Base-by-base conservation (phyloP, 1,140 invertebrate species). In the Venturia canescens region DNA sequence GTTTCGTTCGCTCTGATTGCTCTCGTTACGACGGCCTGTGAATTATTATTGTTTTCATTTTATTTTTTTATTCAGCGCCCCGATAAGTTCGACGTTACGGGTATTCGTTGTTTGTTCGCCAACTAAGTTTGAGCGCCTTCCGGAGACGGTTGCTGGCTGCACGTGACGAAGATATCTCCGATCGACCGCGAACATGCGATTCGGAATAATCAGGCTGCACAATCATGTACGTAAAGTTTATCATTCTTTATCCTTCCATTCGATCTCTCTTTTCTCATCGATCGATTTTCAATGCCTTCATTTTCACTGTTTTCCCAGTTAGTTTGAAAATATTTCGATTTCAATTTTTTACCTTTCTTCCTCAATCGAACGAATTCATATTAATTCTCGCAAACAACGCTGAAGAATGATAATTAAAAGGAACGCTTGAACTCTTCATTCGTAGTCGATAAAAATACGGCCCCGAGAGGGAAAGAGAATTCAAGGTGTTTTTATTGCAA, bases 171-270 rank as follows among this genome's bases (percentile, higher is more conserved):
- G 75, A 57, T 75, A 76, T 76, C 84, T 48, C 69, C 82, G 75
- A 78, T 79, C 50, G 50, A 82, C 85, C 69, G 83, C 75, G 84
- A 87, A 83, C 83, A 88, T 88, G 87, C 80, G 82, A 78, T 67
- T 80, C 86, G 87, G 84, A 83, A 85, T 88, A 83, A 85, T 83
- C 85, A 85, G 80, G 66, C 80, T 83, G 5, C 38, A 76, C 81
- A 85, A 86, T 78, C 83, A 89, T 89, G 88, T 89, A 88, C 48
- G 88, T 89, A 83, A 44, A 27, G 16, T 69, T 3, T 44, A 44
- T 44, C 38, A 5, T 44, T 44, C 9, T 34, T 44, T 44, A 44
- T 44, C 7, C 9, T 5, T 44, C 38, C 21, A 23, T 13, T 81
- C 29, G 60, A 78, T 69, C 38, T 74, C 48, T 27, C 21, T 72